These are phyloP conservation scores for Falco concolor DNA, from an alignment of 2,797 vertebrate genomes.

Conservation along the genomic window DNA sequence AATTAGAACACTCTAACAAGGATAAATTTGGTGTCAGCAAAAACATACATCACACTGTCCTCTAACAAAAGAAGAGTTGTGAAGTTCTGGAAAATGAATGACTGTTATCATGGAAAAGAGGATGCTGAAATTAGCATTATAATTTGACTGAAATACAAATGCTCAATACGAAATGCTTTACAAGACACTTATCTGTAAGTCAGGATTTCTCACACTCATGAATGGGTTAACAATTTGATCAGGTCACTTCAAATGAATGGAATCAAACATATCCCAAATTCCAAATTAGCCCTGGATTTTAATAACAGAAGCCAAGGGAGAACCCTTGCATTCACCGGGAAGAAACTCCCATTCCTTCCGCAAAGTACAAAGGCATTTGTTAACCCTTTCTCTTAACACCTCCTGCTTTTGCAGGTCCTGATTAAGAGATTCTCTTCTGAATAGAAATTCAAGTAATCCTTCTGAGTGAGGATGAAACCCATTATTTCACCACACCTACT, in stretches of 20 bases:
- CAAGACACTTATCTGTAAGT: neutral
- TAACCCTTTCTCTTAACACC: neutral
- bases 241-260: neutral
- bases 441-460: neutral
- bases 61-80: neutral
- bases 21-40: neutral
- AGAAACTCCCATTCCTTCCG: neutral
- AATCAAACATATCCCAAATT: neutral
- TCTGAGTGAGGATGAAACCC: neutral
- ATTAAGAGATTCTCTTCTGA: neutral
- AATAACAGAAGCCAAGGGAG: neutral
- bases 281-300: neutral
- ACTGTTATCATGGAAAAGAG: neutral
- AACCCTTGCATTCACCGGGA: neutral
- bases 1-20: neutral
- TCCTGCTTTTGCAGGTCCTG: neutral
- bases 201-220: neutral
- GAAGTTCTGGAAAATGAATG: neutral
- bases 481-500: neutral
- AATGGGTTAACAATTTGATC: neutral
- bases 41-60: neutral
- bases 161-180: neutral
- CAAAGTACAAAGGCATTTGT: neutral
- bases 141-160: neutral
- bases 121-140: neutral